Base-by-base conservation (phyloP, 2,797 vertebrate species). In the Philypnodon macrostomus region DNA sequence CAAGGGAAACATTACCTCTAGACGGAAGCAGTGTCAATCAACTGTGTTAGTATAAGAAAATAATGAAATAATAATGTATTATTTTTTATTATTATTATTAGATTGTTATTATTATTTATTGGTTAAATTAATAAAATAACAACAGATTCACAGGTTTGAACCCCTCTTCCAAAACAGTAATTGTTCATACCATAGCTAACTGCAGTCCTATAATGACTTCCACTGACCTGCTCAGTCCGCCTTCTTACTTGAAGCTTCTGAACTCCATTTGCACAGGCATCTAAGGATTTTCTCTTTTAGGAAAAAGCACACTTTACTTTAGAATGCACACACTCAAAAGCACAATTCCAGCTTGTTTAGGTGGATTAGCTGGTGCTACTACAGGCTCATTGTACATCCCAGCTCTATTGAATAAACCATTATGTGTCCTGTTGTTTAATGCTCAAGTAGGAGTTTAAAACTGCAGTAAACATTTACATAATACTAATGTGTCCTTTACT, bases 181-280 rank as follows among this genome's bases (percentile, higher is more conserved):
- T n/a, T n/a, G n/a, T n/a, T n/a, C n/a, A n/a, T n/a, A n/a, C n/a
- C n/a, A n/a, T n/a, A n/a, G n/a, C n/a, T n/a, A 67, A 39, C 57
- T 44, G 56, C 46, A 52, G 50, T 67, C 56, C 54, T 61, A 58
- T 70, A 73, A 78, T 57, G 61, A 63, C 74, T 70, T 51, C 58
- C 57, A 52, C 58, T 63, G 63, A 65, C 57, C 47, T 54, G 39
- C 59, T 60, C 58, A 24, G 26, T 61, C 55, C 27, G 14, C 14
- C 39, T 51, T 50, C 40, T 24, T 9, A 26, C 40, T 29, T 17
- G 8, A 27, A 6, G 26, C 26, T 47, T 12, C 17, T 38, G 35
- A 8, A 15, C 46, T 23, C 9, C 19, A 12, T 9, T 7, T 13
- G n/a, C 46, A 30, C 9, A 14, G 7, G 9, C 7, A 10, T 37